Evolutionary conservation across 2,888 invertebrate species (phyloP), one percentile per base, ranked within the genome.

Genomic region (Antheraea yamamai): DNA sequence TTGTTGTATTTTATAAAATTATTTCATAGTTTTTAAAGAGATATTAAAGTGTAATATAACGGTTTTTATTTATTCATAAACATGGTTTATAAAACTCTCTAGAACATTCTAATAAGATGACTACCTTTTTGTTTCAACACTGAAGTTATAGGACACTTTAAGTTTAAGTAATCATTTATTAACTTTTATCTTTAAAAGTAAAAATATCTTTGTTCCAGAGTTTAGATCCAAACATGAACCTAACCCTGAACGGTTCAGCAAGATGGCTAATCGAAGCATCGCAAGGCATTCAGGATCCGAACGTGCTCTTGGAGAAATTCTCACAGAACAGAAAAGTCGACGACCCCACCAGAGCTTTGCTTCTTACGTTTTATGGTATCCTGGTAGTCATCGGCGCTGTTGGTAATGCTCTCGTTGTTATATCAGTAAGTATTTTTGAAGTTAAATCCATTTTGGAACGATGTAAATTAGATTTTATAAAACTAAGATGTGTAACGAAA

Each of bases 391-490:
- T 98, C 75, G 98, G 98, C 64, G 97, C 97, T 4, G 94, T 97
- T 75, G 98, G 98, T 72, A 99, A 98, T 91, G 96, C 96, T 16
- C 95, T 99, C 72, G 98, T 98, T 82, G 98, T 98, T 78, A 93
- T 96, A 78, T 96, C 96, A 79, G 96, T 95, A 85, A 94, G 95
- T 91, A 84, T 80, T 76, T 76, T 71, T 74, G 35, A 39, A 39
- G 35, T 39, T 4, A 39, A 39, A 39, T 39, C 4, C 6, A 4
- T 7, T 39, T 39, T 39, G 6, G 4, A 0, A 39, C 35, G 7
- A 39, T 39, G 35, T 39, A 4, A 30, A 30, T 3, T 30, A 30
- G 30, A 73, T 39, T 18, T 39, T 61, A 7, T 66, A 1, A 4
- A 35, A 4, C 35, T 4, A 4, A 35, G 4, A 35, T 35, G 35